Evolutionary conservation across 2,113 vertebrate genomes (phyloP).

Genomic region (Odocoileus virginianus): DNA sequence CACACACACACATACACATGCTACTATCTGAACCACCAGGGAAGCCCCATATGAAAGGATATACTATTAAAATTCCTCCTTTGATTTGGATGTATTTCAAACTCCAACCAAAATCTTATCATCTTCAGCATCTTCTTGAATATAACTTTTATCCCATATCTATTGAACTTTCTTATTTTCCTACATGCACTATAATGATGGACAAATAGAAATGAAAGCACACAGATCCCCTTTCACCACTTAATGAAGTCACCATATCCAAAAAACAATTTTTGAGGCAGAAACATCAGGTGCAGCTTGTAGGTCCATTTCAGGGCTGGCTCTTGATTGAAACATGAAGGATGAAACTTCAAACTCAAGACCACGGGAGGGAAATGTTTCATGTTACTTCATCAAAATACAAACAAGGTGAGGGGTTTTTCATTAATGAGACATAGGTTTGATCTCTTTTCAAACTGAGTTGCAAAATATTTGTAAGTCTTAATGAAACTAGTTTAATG

Average conservation of each 20-base stretch:
- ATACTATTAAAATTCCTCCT: not conserved
- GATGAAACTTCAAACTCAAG: not conserved
- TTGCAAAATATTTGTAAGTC: constrained; percentile 6
- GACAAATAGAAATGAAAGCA: not conserved
- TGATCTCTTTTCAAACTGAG: not conserved
- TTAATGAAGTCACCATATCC: not conserved
- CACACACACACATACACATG: not conserved
- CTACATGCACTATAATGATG: not conserved
- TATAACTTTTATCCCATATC: not conserved
- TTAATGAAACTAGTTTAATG: constrained; percentile 33
- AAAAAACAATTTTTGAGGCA: not conserved
- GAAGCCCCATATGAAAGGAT: not conserved
- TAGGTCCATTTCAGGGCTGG: not conserved
- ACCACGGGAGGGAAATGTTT: not conserved
- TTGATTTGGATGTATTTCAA: not conserved
- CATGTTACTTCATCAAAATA: not conserved
- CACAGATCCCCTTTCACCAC: not conserved
- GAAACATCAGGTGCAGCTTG: not conserved
- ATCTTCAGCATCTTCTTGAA: not conserved
- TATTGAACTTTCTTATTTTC: not conserved
- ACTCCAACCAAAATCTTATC: not conserved
- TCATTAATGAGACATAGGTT: not conserved
- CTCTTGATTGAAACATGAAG: not conserved
- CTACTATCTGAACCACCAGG: not conserved
- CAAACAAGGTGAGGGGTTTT: not conserved